Evolutionary conservation across 2,888 invertebrate genomes (phyloP).

Genomic region (Eupithecia dodoneata): DNA sequence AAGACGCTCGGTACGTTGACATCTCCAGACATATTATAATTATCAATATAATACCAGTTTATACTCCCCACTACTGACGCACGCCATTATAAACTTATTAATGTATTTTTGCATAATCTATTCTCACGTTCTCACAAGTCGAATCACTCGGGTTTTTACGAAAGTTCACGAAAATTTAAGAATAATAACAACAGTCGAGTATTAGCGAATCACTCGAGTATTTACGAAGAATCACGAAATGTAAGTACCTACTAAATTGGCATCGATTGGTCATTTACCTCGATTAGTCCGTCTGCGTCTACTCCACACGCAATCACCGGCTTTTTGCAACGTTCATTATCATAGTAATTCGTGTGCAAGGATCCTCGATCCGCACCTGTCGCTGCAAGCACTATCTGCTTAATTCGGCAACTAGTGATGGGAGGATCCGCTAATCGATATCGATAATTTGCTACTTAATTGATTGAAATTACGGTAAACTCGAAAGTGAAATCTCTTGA

Average conservation of each 20-base stretch:
- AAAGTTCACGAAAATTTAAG: neutral
- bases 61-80: neutral
- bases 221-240: conserved; percentile 27
- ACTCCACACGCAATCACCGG: conserved; percentile 52
- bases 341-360: conserved; percentile 38
- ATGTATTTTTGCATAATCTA: neutral
- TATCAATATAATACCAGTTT: conserved; percentile 1
- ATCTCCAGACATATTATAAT: neutral
- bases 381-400: conserved; percentile 65
- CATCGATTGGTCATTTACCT: conserved; percentile 48
- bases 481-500: conserved; percentile 11
- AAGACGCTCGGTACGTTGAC: neutral
- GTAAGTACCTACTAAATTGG: conserved; percentile 33
- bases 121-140: neutral
- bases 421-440: conserved; percentile 21
- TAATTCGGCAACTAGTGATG: conserved; percentile 50
- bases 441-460: conserved; percentile 32
- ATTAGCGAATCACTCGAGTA: conserved; percentile 25
- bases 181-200: neutral
- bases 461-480: conserved; percentile 1
- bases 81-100: neutral
- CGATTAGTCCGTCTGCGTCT: conserved; percentile 51
- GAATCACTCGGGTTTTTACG: neutral
- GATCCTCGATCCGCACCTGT: conserved; percentile 60
- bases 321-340: conserved; percentile 49